Evolutionary conservation across 2,888 invertebrate species (phyloP).

Genomic region (Onthophagus sagittarius): DNA sequence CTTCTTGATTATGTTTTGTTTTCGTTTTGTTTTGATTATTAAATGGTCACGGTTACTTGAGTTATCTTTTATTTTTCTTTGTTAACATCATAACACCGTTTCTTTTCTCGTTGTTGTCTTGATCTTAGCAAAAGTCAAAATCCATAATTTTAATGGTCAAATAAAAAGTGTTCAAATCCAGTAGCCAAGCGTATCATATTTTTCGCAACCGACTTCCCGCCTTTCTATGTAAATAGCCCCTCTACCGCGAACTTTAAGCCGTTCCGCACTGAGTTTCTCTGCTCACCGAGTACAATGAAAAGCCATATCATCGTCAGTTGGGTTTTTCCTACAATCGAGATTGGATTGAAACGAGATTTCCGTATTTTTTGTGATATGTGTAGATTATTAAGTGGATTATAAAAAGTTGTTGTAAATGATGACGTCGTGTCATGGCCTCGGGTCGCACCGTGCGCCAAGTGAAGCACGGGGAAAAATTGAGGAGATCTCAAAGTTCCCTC

Average conservation of each 20-base stretch:
- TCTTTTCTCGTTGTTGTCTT: too few species aligned
- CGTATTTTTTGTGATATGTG: slow-evolving; percentile 10
- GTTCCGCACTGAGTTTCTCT: slow-evolving; percentile 30
- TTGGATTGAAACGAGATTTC: background rate
- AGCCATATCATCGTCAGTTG: slow-evolving; percentile 29
- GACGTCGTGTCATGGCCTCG: slow-evolving; percentile 63
- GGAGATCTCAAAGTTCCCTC: slow-evolving; percentile 37
- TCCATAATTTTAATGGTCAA: background rate
- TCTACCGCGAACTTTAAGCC: slow-evolving; percentile 19
- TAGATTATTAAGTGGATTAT: background rate
- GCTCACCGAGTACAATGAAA: slow-evolving; percentile 23
- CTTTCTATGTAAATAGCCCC: slow-evolving; percentile 40
- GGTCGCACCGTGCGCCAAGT: slow-evolving; percentile 68
- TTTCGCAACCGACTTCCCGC: slow-evolving; percentile 39
- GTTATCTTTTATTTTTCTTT: too few species aligned
- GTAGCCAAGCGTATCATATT: background rate
- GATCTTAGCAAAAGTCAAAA: too few species aligned
- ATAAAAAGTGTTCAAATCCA: background rate
- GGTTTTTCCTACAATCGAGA: slow-evolving; percentile 29
- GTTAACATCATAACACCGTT: too few species aligned
- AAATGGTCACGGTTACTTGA: background rate
- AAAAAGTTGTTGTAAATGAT: slow-evolving; percentile 37
- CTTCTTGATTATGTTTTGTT: background rate
- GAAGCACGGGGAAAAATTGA: slow-evolving; percentile 60
- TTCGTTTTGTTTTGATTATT: background rate